Conservation (phyloP, 37 sponge, comb jelly and placozoan species). For the Amphimedon queenslandica region DNA sequence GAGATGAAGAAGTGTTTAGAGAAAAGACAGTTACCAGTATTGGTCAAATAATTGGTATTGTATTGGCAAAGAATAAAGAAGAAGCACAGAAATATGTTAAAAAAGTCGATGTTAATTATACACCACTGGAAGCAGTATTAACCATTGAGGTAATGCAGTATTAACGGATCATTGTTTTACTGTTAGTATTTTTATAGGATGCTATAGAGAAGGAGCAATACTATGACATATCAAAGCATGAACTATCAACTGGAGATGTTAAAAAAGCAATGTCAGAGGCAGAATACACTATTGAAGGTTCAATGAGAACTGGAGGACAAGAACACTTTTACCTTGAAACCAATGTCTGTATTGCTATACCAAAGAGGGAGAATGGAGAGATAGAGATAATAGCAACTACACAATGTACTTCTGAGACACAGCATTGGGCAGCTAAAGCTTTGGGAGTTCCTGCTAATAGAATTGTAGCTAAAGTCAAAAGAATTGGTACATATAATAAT, state of each 20-base stretch:
- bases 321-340: constrained; percentile 95
- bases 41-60: constrained; percentile 86
- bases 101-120: constrained; percentile 60
- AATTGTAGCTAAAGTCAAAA: constrained; percentile 59
- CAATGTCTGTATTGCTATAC: constrained; percentile 61
- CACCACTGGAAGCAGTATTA: constrained; percentile 64
- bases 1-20: constrained; percentile 71
- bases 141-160: constrained; percentile 78
- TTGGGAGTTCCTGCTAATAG: constrained; percentile 70
- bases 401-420: constrained; percentile 45
- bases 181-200: constrained; percentile 58
- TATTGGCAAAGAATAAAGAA: constrained; percentile 55
- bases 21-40: constrained; percentile 54
- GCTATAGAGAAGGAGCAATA: constrained; percentile 64
- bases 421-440: constrained; percentile 56
- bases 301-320: constrained; percentile 69
- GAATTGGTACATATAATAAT: constrained; percentile 55
- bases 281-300: constrained; percentile 44
- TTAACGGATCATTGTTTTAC: no score
- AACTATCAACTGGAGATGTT: no score
- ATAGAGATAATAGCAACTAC: constrained; percentile 76
- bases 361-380: constrained; percentile 69
- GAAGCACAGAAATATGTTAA: constrained; percentile 69
- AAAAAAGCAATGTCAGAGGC: constrained; percentile 21
- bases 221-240: no score